phyloP scores from a whole-genome alignment of 2,113 vertebrate species.

The Thamnophis sirtalis region DNA sequence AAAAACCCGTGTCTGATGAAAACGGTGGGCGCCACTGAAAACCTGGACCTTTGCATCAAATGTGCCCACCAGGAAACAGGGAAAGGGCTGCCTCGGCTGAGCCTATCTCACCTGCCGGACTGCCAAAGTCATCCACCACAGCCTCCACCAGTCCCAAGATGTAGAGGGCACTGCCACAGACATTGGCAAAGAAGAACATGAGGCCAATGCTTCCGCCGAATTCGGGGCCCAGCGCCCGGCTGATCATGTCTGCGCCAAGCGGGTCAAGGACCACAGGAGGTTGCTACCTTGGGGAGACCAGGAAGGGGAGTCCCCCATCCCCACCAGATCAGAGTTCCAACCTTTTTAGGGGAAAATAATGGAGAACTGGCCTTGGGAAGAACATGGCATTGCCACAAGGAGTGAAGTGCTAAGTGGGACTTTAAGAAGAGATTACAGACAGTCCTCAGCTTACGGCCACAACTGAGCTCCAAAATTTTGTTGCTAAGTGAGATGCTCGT shows the following conservation, averaged over 20 bases:
- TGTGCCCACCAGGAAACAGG: not conserved
- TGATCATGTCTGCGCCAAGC: slow-evolving; percentile 84
- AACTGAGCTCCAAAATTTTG: too few species aligned
- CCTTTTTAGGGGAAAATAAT: too few species aligned
- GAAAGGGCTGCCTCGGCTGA: not conserved
- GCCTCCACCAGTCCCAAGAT: slow-evolving; percentile 88
- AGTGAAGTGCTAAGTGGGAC: too few species aligned
- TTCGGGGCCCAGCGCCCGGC: slow-evolving; percentile 86
- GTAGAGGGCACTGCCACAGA: slow-evolving; percentile 84
- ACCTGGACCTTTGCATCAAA: not conserved
- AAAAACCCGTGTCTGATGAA: not conserved
- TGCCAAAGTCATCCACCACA: slow-evolving; percentile 78
- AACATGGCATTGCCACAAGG: too few species aligned
- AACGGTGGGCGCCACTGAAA: not conserved
- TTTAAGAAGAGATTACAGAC: too few species aligned
- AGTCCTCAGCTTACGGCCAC: too few species aligned
- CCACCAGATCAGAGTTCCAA: not conserved
- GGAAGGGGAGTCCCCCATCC: not conserved
- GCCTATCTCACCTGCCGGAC: slow-evolving; percentile 68
- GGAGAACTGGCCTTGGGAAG: too few species aligned
- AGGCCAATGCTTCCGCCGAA: slow-evolving; percentile 89
- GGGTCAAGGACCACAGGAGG: slow-evolving; percentile 47
- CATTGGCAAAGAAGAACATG: slow-evolving; percentile 91
- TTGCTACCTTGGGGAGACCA: not conserved
- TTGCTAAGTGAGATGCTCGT: too few species aligned